These are phyloP conservation scores for Nymphalis io DNA, from an alignment of 1,140 invertebrate genomes.

Conservation along the genomic window DNA sequence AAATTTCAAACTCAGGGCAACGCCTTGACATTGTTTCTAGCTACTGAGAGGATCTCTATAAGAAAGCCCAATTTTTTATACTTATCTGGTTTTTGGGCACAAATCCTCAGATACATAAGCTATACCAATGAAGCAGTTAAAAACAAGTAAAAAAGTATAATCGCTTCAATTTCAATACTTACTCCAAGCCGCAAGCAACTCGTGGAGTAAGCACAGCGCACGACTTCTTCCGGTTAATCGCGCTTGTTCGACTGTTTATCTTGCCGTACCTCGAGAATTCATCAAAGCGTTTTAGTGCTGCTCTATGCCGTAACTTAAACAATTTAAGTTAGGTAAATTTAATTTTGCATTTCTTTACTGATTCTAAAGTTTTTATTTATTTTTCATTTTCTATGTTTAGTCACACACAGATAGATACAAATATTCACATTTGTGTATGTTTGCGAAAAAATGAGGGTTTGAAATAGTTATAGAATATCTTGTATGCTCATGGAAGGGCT, in stretches of 20 bases:
- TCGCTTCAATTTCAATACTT: neutral
- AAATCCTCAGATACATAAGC: too few species aligned
- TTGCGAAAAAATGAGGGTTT: too few species aligned
- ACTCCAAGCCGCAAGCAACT: neutral
- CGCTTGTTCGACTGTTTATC: slow-evolving; percentile 11
- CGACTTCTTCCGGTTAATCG: neutral
- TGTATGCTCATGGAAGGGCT: too few species aligned
- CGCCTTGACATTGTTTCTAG: too few species aligned
- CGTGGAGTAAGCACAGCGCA: slow-evolving; percentile 1
- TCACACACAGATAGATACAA: neutral
- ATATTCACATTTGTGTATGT: too few species aligned
- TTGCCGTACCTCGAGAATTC: slow-evolving; percentile 6
- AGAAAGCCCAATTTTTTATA: too few species aligned
- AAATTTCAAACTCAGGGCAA: too few species aligned
- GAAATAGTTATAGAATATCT: too few species aligned
- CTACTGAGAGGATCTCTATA: too few species aligned
- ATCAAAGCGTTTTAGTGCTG: slow-evolving; percentile 5
- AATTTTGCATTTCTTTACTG: slow-evolving; percentile 1
- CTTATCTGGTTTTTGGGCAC: too few species aligned
- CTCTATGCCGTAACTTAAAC: slow-evolving; percentile 2
- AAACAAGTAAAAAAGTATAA: too few species aligned
- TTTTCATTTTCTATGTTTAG: neutral
- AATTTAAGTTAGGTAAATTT: slow-evolving; percentile 12
- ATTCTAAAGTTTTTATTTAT: neutral
- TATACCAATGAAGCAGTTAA: too few species aligned